Percentiles rank a stretch among this genome's conserved stretches.
These are phyloP conservation scores for Gila orcuttii DNA, from an alignment of 2,113 vertebrate species.

Conservation along the genomic window DNA sequence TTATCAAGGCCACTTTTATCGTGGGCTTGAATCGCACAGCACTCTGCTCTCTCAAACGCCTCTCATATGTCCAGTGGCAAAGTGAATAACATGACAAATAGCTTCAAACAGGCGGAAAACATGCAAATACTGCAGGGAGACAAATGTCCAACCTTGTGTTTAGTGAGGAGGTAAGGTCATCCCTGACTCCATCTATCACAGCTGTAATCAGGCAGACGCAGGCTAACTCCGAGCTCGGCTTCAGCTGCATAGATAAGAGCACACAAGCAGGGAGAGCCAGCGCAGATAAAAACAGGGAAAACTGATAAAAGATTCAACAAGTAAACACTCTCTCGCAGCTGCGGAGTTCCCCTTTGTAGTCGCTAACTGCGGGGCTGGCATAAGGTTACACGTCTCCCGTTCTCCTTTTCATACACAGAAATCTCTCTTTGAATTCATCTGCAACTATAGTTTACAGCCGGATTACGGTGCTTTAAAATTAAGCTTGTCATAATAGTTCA, in stretches of 20 bases:
- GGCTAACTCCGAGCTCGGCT: slow-evolving; percentile 63
- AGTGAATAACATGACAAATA: slow-evolving; percentile 70
- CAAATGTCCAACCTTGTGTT: slow-evolving; percentile 79
- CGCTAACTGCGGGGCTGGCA: slow-evolving; percentile 15
- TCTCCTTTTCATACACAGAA: slow-evolving; percentile 26
- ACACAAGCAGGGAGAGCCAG: slow-evolving; percentile 52
- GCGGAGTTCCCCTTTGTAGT: slow-evolving; percentile 40
- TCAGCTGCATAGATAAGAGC: slow-evolving; percentile 74
- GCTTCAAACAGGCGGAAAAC: slow-evolving; percentile 68
- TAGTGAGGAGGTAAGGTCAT: slow-evolving; percentile 77
- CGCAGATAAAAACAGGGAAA: slow-evolving; percentile 55
- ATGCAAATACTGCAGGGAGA: slow-evolving; percentile 75
- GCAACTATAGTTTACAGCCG: not conserved
- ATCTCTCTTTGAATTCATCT: slow-evolving; percentile 24
- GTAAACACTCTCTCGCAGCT: slow-evolving; percentile 63
- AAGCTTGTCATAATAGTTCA: not conserved
- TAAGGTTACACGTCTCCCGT: slow-evolving; percentile 16
- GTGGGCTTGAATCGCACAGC: not conserved
- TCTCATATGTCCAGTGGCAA: slow-evolving; percentile 58
- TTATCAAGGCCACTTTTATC: slow-evolving; percentile 13
- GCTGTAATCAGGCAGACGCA: slow-evolving; percentile 76
- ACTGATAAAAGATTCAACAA: slow-evolving; percentile 75
- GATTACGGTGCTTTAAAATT: not conserved
- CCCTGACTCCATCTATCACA: slow-evolving; percentile 75
- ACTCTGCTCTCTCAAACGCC: slow-evolving; percentile 2